These are phyloP conservation scores for Sphaerophoria taeniata DNA, from an alignment of 2,888 invertebrate species.

Conservation along the genomic window DNA sequence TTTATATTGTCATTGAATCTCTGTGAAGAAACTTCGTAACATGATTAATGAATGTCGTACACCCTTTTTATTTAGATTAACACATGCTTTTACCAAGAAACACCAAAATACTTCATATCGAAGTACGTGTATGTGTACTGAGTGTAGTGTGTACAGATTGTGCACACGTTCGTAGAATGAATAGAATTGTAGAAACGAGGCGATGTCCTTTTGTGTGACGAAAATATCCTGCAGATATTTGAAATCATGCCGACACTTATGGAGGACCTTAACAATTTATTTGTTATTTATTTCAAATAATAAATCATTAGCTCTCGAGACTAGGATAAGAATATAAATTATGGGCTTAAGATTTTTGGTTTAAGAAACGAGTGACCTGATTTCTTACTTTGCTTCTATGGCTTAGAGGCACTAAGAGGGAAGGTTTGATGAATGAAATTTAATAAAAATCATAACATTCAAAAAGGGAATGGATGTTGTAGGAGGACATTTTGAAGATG, in stretches of 20 bases:
- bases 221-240: slow-evolving; percentile 30
- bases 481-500: no score
- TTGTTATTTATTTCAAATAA: slow-evolving; percentile 39
- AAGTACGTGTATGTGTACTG: background rate
- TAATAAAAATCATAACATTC: no score
- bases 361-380: slow-evolving; percentile 10
- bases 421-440: no score
- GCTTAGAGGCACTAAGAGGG: no score
- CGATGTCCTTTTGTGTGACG: slow-evolving; percentile 18
- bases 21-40: slow-evolving; percentile 32
- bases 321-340: slow-evolving; percentile 25
- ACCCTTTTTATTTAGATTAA: slow-evolving; percentile 55
- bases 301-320: slow-evolving; percentile 38
- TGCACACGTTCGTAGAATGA: background rate
- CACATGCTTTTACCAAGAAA: slow-evolving; percentile 39
- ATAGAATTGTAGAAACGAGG: background rate
- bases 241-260: slow-evolving; percentile 36
- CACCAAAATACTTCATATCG: slow-evolving; percentile 1
- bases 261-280: slow-evolving; percentile 32
- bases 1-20: slow-evolving; percentile 11
- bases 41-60: slow-evolving; percentile 67
- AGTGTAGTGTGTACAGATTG: background rate
- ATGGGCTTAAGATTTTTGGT: slow-evolving; percentile 2
- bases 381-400: slow-evolving; percentile 10
- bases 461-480: no score